phyloP scores from a whole-genome alignment of 2,797 vertebrate species.

The Coreius guichenoti region DNA sequence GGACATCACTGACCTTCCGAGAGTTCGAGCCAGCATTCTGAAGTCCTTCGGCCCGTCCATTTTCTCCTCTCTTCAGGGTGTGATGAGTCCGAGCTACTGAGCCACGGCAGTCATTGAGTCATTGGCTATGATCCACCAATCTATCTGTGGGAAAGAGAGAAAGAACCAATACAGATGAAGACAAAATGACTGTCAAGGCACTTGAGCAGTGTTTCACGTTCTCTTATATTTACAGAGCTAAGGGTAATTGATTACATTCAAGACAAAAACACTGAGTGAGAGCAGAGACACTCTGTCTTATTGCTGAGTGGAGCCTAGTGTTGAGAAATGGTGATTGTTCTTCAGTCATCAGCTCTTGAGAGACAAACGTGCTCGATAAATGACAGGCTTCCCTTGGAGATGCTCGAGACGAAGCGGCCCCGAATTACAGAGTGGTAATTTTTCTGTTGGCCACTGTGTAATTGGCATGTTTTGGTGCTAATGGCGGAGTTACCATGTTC shows the following conservation, averaged over 20 bases:
- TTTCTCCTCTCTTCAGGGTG: slow-evolving; percentile 32
- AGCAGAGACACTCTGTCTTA: slow-evolving; percentile 19
- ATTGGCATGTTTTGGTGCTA: neutral
- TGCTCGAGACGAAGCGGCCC: neutral
- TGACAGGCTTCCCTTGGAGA: slow-evolving; percentile 30
- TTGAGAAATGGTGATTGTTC: slow-evolving; percentile 47
- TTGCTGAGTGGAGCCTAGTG: slow-evolving; percentile 17
- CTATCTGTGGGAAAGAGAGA: slow-evolving; percentile 43
- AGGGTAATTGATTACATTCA: slow-evolving; percentile 57
- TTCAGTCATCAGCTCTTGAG: slow-evolving; percentile 54
- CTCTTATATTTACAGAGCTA: slow-evolving; percentile 47
- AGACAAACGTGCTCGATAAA: slow-evolving; percentile 37
- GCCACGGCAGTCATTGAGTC: slow-evolving; percentile 50
- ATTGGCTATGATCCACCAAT: slow-evolving; percentile 40
- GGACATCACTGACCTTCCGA: slow-evolving; percentile 32
- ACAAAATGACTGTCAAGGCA: slow-evolving; percentile 53
- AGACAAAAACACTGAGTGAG: slow-evolving; percentile 53
- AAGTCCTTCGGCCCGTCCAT: slow-evolving; percentile 12
- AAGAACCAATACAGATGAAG: slow-evolving; percentile 50
- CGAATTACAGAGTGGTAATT: neutral
- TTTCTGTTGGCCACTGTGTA: slow-evolving; percentile 10
- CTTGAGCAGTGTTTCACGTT: slow-evolving; percentile 32
- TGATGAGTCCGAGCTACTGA: slow-evolving; percentile 41
- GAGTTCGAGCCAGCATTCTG: neutral
- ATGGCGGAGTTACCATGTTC: slow-evolving; percentile 9